Conservation (phyloP, 2,797 vertebrate genomes). For the Myotis planiceps region DNA sequence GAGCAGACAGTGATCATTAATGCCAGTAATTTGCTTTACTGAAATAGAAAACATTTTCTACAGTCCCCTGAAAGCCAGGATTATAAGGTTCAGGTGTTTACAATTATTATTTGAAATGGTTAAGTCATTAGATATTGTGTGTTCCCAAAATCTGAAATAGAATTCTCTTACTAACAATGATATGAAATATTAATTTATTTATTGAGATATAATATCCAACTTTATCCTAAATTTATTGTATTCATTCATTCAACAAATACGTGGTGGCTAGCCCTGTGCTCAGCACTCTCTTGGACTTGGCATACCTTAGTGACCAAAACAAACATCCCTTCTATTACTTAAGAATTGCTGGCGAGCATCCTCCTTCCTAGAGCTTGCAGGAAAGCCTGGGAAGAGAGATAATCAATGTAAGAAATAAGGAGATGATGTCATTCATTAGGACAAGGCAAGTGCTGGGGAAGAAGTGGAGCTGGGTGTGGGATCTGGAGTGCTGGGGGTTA, state of each 20-base stretch:
- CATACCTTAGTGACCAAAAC: background rate
- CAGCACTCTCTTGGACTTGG: background rate
- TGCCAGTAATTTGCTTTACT: background rate
- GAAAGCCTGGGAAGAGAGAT: background rate
- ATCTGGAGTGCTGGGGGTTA: background rate
- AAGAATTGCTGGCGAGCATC: background rate
- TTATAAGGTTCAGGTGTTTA: background rate
- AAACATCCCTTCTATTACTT: background rate
- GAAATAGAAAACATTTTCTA: background rate
- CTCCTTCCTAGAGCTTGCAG: background rate
- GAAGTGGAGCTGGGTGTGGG: background rate
- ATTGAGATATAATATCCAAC: background rate
- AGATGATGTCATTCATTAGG: background rate
- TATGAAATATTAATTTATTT: slow-evolving; percentile 1
- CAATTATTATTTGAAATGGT: background rate
- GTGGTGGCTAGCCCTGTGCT: background rate
- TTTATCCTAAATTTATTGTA: background rate
- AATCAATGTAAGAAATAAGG: background rate
- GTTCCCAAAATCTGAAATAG: background rate
- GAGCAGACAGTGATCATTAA: background rate
- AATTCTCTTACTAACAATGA: background rate
- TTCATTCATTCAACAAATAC: background rate
- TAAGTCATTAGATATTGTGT: background rate
- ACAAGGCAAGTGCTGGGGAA: background rate
- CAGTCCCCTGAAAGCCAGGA: background rate